These are phyloP conservation scores for Drosophila santomea DNA, from an alignment of 1,140 invertebrate species.

Conservation along the genomic window DNA sequence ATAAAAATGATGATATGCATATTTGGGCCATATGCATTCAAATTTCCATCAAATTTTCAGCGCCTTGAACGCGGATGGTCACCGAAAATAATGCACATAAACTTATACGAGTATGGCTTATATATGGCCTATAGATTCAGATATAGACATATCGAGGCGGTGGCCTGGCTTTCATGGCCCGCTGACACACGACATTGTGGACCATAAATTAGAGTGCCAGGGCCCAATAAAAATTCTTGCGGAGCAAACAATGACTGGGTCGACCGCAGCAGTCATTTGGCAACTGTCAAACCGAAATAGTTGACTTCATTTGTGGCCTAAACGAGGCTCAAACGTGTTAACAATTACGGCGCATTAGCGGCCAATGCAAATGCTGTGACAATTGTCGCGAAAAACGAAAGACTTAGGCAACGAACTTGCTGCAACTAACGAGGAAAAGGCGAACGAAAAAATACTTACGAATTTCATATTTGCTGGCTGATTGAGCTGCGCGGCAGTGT, in stretches of 20 bases:
- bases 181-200: slow-evolving; percentile 55
- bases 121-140: not conserved
- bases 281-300: slow-evolving; percentile 40
- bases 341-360: slow-evolving; percentile 45
- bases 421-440: slow-evolving; percentile 9
- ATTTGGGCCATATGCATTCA: slow-evolving; percentile 16
- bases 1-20: slow-evolving; percentile 14
- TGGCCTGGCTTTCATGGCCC: slow-evolving; percentile 53
- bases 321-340: slow-evolving; percentile 50
- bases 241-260: slow-evolving; percentile 34
- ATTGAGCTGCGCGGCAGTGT: slow-evolving; percentile 36
- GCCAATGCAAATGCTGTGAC: slow-evolving; percentile 37
- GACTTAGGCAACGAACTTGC: slow-evolving; percentile 74
- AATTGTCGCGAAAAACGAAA: slow-evolving; percentile 63
- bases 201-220: slow-evolving; percentile 73
- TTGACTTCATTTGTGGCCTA: slow-evolving; percentile 56
- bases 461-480: slow-evolving; percentile 79
- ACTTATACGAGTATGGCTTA: slow-evolving; percentile 4
- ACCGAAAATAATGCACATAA: slow-evolving; percentile 31
- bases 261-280: slow-evolving; percentile 29
- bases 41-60: slow-evolving; percentile 35
- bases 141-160: slow-evolving; percentile 47
- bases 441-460: slow-evolving; percentile 60
- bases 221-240: slow-evolving; percentile 73
- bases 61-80: slow-evolving; percentile 33